Conservation (phyloP, 2,113 vertebrate genomes). For the Girardinichthys multiradiatus region DNA sequence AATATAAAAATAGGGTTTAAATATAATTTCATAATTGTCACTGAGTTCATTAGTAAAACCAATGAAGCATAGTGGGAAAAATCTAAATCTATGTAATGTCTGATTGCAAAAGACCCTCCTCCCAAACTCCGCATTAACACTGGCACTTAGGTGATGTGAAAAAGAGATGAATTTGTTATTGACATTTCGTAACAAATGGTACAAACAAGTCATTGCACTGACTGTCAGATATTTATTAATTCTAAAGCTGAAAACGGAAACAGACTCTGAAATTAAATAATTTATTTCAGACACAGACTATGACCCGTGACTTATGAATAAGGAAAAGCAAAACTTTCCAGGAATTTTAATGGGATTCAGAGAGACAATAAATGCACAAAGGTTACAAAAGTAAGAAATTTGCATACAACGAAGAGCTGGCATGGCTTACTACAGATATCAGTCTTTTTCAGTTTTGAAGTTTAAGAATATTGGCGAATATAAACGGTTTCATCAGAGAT, state of each 20-base stretch:
- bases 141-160: background rate
- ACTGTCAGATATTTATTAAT: constrained; percentile 52
- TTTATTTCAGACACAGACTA: constrained; percentile 43
- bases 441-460: constrained; percentile 32
- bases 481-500: too few species aligned
- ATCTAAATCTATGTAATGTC: background rate
- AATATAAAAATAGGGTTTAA: constrained; percentile 8
- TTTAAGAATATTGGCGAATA: constrained; percentile 10
- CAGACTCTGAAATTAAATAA: constrained; percentile 37
- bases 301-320: constrained; percentile 55
- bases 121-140: too few species aligned
- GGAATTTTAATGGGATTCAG: constrained; percentile 49
- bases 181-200: constrained; percentile 48
- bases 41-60: background rate
- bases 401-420: constrained; percentile 33
- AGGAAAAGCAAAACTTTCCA: constrained; percentile 33
- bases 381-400: constrained; percentile 32
- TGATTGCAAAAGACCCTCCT: background rate
- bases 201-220: constrained; percentile 10
- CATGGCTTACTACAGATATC: constrained; percentile 37
- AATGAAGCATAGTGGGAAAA: too few species aligned
- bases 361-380: constrained; percentile 24
- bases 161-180: constrained; percentile 19
- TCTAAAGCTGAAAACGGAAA: constrained; percentile 38
- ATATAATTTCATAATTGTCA: constrained; percentile 21